Base-by-base conservation (phyloP, 2,797 vertebrate genomes). In the Amblyopsis hoosieri region DNA sequence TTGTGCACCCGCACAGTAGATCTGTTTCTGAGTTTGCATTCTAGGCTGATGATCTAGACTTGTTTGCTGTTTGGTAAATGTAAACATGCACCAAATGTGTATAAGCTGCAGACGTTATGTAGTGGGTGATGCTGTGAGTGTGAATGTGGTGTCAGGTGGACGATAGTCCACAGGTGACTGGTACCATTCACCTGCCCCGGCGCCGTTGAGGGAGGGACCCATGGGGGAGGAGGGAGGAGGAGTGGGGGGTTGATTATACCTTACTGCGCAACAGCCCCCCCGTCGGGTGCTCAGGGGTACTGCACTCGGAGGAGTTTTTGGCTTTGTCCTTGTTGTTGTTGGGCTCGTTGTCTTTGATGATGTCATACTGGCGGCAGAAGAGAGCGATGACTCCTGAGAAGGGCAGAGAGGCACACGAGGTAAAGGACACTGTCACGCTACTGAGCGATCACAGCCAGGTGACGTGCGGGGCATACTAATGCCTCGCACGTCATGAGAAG, bases 271-370 rank as follows among this genome's bases (percentile, higher is more conserved):
- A 92, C 81, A 98, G 95, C 29, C 96, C 96, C 67, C 95, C 96
- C 0, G 95, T 90, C 55, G 95, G 95, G 83, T 97, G 97, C 83
- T 98, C 97, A 0, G 97, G 97, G 31, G 97, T 98, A 86, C 97
- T 98, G 90, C 93, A 96, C 90, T 98, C 97, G 0, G 97, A 98
- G 1, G 95, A 92, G 77, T 87, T 98, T 93, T 98, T 98, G 89
- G 93, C 93, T 94, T 98, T 98, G 84, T 98, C 97, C 93, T 97
- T 98, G 90, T 95, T 98, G 88, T 95, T 98, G 81, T 95, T 98
- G 13, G 97, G 96, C 75, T 98, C 97, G 0, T 98, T 98, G 77
- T 98, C 97, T 92, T 98, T 98, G 90, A 98, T 98, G 78, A 98
- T 98, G 48, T 98, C 97, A 57, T 98, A 98, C 89, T 98, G 97